Evolutionary conservation across 2,888 invertebrate species (phyloP), one percentile per base, ranked within the genome.

Genomic region (Zaprionus bogoriensis): DNA sequence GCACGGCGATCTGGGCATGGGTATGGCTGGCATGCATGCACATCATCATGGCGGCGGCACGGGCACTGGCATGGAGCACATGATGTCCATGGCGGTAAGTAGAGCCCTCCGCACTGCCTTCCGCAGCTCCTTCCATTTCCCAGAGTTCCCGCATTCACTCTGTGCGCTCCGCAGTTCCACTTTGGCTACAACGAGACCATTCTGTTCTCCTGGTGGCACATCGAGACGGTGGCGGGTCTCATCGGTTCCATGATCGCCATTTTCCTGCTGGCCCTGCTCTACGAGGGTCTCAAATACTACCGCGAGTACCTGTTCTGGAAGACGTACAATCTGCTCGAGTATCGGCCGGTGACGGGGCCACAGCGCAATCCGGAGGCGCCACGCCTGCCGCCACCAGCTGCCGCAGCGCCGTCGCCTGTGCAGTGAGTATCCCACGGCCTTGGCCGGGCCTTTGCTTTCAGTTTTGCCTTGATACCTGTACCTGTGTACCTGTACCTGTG

Each of bases 161-260:
- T 19, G 10, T 20, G 3, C n/a, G 1, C 9, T 41, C 20, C 23
- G 91, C 91, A 94, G 93, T 97, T 97, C 90, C 96, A 97, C 89
- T 95, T 95, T 82, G 96, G 96, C 9, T 94, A 92, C 78, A 86
- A 90, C 36, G 96, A 95, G 90, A 94, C 93, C 2, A 95, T 97
- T 58, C 92, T 97, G 3, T 97, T 97, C 89, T 93, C 95, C 55
- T 94, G 94, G 91, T 97, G 97, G 97, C 93, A 93, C 83, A 94
- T 96, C 54, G 92, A 93, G 28, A 94, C 95, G 17, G 89, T 94
- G 54, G 94, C 95, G 41, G 96, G 96, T 60, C 93, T 99, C 80
- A 91, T 98, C 60, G 96, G 96, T 39, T 98, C 99, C 3, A 97
- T 98, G 93, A 92, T 98, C 70, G 96, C 95, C 42, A 96, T 99